Evolutionary conservation across 1,140 invertebrate genomes (phyloP), one percentile per base, ranked within the genome.

Genomic region (Pseudomyrmex dendroicus): DNA sequence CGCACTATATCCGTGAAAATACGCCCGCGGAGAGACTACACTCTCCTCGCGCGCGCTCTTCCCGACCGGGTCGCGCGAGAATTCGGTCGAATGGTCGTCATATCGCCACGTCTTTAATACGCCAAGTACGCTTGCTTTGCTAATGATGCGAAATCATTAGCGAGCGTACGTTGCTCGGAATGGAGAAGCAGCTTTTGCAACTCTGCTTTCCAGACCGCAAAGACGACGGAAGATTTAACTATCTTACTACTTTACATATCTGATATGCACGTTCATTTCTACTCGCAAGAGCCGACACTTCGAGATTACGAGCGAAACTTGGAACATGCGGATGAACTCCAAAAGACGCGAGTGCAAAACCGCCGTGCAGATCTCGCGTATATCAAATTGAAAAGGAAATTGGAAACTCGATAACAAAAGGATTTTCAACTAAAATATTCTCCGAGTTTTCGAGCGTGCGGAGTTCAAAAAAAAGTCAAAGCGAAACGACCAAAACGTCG

Each of bases 121-220:
- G 50, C 48, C 35, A 44, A 66, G 52, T 54, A 77, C 62, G 17
- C 46, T 35, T 17, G 61, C 61, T 54, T 35, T 66, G 48, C 64
- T 77, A 77, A 77, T 80, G 66, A 80, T 44, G 44, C 35, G 0
- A 48, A 25, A 54, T 72, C 44, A 80, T 78, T 78, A 78, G 52
- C 15, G 22, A 63, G 2, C 63, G 15, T 35, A 35, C 9, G 12
- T 57, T 15, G 74, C 20, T 35, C 48, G 13, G n/a, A 17, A 46
- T 50, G 62, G 13, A 52, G 50, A 2, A 50, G 25, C 12, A 52
- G 20, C 76, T 59, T 17, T 48, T 22, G 52, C 52, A 25, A 48
- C 48, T 70, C 63, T 17, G n/a, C 3, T 35, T 22, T n/a, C 10
- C 12, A 50, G 1, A 66, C 2, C 15, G n/a, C 10, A 15, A 54